phyloP scores from a whole-genome alignment of 2,888 invertebrate genomes.

The Stramonita haemastoma region DNA sequence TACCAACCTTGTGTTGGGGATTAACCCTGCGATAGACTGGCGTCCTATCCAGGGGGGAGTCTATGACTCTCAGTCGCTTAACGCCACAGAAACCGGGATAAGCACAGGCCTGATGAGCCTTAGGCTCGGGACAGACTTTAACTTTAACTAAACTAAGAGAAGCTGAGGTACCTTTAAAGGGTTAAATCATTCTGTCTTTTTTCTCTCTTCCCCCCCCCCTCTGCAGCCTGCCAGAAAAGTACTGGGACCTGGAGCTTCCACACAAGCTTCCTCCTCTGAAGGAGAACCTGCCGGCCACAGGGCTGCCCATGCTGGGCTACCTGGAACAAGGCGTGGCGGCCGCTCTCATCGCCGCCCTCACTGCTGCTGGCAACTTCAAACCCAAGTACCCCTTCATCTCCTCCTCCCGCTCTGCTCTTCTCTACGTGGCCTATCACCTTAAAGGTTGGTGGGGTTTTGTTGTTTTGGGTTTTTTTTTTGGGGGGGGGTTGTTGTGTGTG shows the following conservation, averaged over 20 bases:
- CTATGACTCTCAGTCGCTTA: too few species aligned
- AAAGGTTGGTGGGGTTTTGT: conserved; percentile 70
- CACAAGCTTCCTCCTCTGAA: conserved; percentile 77
- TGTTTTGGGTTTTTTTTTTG: background rate
- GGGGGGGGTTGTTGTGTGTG: background rate
- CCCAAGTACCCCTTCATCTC: conserved; percentile 78
- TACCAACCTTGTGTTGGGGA: too few species aligned
- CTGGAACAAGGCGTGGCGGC: conserved; percentile 77
- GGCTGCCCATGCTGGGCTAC: conserved; percentile 77
- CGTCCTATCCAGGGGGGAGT: too few species aligned
- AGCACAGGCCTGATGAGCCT: too few species aligned
- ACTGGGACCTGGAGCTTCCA: conserved; percentile 74
- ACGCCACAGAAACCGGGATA: too few species aligned
- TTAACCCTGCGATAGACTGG: too few species aligned
- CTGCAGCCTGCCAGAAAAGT: conserved; percentile 74
- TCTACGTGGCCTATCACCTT: conserved; percentile 77
- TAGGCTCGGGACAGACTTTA: too few species aligned
- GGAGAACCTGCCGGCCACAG: conserved; percentile 67
- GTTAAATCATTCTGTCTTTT: background rate
- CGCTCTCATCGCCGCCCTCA: conserved; percentile 74
- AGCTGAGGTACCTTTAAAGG: too few species aligned
- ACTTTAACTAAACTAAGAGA: too few species aligned
- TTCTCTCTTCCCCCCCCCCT: conserved; percentile 17
- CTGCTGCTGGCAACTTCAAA: conserved; percentile 75
- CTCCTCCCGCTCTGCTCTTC: conserved; percentile 73